Conservation (phyloP, 2,797 vertebrate species). For the Furcifer pardalis region DNA sequence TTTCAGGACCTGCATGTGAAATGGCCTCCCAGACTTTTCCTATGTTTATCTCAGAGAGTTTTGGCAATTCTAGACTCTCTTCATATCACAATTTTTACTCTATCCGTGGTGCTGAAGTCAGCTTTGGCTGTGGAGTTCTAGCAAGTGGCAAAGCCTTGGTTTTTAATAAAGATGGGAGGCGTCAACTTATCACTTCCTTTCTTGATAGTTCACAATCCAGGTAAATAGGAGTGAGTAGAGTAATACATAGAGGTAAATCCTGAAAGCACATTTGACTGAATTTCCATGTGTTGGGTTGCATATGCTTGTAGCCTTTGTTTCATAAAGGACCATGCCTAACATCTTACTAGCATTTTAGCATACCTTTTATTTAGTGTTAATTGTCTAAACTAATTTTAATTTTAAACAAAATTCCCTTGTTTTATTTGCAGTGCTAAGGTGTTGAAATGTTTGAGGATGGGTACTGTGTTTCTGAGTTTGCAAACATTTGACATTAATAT, state of each 20-base stretch:
- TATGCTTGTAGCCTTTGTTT: background rate
- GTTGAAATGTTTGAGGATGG: conserved; percentile 46
- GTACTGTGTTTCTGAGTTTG: conserved; percentile 51
- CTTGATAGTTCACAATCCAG: conserved; percentile 97
- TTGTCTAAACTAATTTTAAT: background rate
- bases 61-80: conserved; percentile 90
- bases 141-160: conserved; percentile 97
- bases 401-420: conserved; percentile 22
- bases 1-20: conserved; percentile 95
- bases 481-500: conserved; percentile 75
- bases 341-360: background rate
- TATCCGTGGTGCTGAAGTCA: conserved; percentile 95
- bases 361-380: conserved; percentile 9
- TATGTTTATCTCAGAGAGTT: conserved; percentile 94
- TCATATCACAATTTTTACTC: conserved; percentile 98
- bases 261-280: background rate
- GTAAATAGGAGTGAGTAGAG: conserved; percentile 70
- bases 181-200: conserved; percentile 92
- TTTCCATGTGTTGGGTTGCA: background rate
- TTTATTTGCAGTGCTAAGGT: conserved; percentile 55
- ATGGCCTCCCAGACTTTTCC: conserved; percentile 94
- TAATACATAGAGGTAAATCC: background rate
- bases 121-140: conserved; percentile 95
- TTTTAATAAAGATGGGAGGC: conserved; percentile 94
- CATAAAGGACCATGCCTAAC: background rate